Evolutionary conservation across 2,888 invertebrate species (phyloP).

Genomic region (Leptopterna dolabrata): DNA sequence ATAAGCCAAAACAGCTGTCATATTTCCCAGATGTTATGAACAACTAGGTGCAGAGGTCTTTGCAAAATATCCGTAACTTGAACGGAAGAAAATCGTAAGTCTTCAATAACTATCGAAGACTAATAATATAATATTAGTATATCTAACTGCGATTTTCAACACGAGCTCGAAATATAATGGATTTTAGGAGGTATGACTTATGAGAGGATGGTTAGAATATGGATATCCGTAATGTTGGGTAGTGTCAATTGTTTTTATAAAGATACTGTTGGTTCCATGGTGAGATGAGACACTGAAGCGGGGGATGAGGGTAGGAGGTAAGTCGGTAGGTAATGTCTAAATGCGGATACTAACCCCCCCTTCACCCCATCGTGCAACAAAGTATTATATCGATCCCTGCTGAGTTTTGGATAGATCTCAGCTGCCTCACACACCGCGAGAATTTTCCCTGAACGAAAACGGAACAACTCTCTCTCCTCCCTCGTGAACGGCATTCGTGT

Average conservation of each 20-base stretch:
- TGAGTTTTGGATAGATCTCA: neutral
- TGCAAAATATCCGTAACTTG: too few relatives aligned
- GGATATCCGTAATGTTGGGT: neutral
- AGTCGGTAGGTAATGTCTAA: neutral
- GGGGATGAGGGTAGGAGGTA: neutral
- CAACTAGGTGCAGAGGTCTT: too few relatives aligned
- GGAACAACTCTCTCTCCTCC: neutral
- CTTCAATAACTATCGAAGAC: too few relatives aligned
- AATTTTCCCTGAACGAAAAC: neutral
- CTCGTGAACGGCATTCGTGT: neutral
- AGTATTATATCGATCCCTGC: neutral
- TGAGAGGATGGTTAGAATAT: neutral
- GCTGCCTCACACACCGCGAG: neutral
- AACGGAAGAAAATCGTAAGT: too few relatives aligned
- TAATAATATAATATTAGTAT: too few relatives aligned
- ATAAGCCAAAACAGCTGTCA: too few relatives aligned
- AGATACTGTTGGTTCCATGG: too few relatives aligned
- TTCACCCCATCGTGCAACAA: neutral
- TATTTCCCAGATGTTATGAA: too few relatives aligned
- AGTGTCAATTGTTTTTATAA: neutral
- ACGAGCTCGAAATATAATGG: too few relatives aligned
- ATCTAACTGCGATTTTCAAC: too few relatives aligned
- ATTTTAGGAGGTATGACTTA: neutral
- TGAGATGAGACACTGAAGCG: neutral
- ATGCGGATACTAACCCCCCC: neutral